These are phyloP conservation scores for Drosophila arawakana DNA, from an alignment of 1,140 invertebrate genomes.

Conservation along the genomic window DNA sequence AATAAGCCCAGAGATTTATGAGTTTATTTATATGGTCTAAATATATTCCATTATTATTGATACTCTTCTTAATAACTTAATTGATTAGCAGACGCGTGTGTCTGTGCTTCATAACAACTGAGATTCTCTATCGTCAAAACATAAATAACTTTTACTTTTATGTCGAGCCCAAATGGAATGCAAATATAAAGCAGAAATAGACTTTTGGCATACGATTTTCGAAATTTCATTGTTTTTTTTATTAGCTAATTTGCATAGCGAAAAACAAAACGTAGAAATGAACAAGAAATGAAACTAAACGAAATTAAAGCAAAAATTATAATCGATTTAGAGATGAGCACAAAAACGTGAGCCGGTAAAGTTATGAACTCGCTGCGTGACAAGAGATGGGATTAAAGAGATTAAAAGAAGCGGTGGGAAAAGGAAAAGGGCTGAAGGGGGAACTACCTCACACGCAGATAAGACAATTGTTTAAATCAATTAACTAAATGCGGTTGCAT, in stretches of 20 bases:
- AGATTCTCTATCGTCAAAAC: conserved; percentile 41
- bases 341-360: background rate
- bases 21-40: background rate
- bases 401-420: background rate
- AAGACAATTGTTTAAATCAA: conserved; percentile 46
- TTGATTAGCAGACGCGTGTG: conserved; percentile 14
- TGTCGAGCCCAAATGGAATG: conserved; percentile 53
- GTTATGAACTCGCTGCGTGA: conserved; percentile 3
- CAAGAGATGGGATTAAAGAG: conserved; percentile 1
- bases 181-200: conserved; percentile 40
- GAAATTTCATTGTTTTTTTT: conserved; percentile 57
- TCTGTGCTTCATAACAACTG: background rate
- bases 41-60: background rate
- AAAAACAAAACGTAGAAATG: conserved; percentile 12
- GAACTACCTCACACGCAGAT: conserved; percentile 17
- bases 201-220: conserved; percentile 43
- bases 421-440: too few species aligned
- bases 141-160: conserved; percentile 82
- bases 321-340: conserved; percentile 30
- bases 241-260: conserved; percentile 30
- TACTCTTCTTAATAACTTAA: conserved; percentile 24
- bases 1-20: conserved; percentile 8
- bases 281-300: conserved; percentile 14
- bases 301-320: conserved; percentile 43
- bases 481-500: conserved; percentile 29